These are phyloP conservation scores for Myiagra hebetior DNA, from an alignment of 2,113 vertebrate species.

Conservation along the genomic window DNA sequence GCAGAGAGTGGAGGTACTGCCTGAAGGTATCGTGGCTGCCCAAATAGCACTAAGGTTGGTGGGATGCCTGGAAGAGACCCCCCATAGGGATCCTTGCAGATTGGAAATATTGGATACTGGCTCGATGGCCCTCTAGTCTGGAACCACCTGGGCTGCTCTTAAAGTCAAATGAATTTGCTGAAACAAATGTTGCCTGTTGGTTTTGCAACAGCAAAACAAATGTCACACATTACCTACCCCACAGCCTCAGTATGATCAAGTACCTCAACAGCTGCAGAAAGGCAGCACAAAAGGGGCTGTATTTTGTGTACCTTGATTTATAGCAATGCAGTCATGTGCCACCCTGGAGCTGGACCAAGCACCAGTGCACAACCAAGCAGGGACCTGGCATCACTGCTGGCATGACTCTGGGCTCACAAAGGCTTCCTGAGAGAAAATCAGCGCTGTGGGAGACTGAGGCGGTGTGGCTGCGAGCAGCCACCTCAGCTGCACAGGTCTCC, in stretches of 20 bases:
- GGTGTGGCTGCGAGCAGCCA: rapidly evolving
- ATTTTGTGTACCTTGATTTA: neutral
- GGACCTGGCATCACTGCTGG: neutral
- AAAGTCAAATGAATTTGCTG: neutral
- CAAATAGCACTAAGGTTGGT: neutral
- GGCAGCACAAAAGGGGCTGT: neutral
- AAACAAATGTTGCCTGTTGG: neutral
- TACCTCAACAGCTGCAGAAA: neutral
- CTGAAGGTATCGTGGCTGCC: neutral
- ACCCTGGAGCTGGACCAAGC: neutral
- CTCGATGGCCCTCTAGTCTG: neutral
- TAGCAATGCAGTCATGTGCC: neutral
- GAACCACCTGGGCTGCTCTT: neutral
- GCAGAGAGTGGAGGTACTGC: neutral
- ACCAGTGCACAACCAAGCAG: neutral
- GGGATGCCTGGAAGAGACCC: neutral
- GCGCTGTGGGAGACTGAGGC: neutral
- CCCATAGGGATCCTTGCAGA: too few species aligned
- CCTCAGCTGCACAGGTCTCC: too few species aligned
- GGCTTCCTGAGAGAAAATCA: neutral
- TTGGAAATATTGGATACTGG: neutral
- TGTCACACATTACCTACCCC: neutral
- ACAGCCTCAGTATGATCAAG: neutral
- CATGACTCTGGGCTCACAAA: neutral
- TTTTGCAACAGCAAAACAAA: neutral